A percentile compares a stretch with the other conserved stretches of the same genome.
phyloP scores from a whole-genome alignment of 2,888 invertebrate genomes.

The Drosophila atripex region DNA sequence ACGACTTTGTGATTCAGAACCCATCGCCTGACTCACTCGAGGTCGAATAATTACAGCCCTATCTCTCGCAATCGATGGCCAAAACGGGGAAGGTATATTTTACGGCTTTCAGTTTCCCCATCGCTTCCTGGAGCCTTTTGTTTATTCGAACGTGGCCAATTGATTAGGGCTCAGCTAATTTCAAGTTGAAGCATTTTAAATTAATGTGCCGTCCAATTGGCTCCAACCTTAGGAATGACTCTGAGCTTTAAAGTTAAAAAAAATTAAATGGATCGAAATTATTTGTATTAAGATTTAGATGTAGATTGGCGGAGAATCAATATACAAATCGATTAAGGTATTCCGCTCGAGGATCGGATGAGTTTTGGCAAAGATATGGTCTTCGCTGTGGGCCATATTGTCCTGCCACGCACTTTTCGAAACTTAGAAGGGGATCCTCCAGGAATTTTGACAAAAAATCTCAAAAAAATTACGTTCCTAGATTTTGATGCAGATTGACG shows the following conservation, averaged over 20 bases:
- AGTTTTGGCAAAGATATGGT: too few relatives aligned
- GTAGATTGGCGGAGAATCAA: too few relatives aligned
- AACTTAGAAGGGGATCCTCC: too few relatives aligned
- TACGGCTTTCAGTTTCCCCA: background rate
- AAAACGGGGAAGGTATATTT: background rate
- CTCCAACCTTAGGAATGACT: background rate
- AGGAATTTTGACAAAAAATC: too few relatives aligned
- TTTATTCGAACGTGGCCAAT: slow-evolving; percentile 26
- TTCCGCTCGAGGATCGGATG: too few relatives aligned
- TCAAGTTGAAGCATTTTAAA: slow-evolving; percentile 6
- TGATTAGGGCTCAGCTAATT: slow-evolving; percentile 23
- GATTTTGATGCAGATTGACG: too few relatives aligned
- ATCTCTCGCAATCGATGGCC: slow-evolving; percentile 17
- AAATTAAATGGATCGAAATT: background rate
- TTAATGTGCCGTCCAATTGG: background rate
- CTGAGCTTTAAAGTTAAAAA: background rate
- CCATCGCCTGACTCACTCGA: slow-evolving; percentile 17
- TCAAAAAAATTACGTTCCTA: too few relatives aligned
- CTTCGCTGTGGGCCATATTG: too few relatives aligned
- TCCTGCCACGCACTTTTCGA: too few relatives aligned
- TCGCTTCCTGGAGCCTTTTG: slow-evolving; percentile 32
- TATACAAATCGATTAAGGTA: too few relatives aligned
- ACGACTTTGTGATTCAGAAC: slow-evolving; percentile 18
- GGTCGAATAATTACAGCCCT: slow-evolving; percentile 32
- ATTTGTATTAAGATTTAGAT: too few relatives aligned